Evolutionary conservation across 2,113 vertebrate genomes (phyloP).

Genomic region (Percina caprodes): DNA sequence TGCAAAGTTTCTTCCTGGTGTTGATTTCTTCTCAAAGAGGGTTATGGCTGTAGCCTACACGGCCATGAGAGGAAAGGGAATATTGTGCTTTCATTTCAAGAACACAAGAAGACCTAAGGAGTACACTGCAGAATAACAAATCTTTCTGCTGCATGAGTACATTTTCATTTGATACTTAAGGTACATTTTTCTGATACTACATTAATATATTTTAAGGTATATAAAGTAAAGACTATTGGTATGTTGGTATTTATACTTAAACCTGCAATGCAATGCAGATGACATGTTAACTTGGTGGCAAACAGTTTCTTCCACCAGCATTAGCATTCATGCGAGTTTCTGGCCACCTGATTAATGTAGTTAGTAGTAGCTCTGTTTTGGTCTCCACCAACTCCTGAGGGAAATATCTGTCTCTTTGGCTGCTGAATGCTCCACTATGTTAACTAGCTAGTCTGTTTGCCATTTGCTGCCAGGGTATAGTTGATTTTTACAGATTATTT

Average conservation of each 20-base stretch:
- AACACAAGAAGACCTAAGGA: slow-evolving; percentile 50
- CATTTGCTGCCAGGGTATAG: neutral
- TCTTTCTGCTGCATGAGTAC: neutral
- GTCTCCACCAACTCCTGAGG: neutral
- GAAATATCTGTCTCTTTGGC: neutral
- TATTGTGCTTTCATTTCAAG: slow-evolving; percentile 54
- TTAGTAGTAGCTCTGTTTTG: neutral
- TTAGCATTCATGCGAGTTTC: neutral
- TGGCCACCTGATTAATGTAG: neutral
- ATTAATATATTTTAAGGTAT: neutral
- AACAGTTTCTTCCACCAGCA: neutral
- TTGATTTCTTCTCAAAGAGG: slow-evolving; percentile 75
- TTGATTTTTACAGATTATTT: neutral
- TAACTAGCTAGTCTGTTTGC: neutral
- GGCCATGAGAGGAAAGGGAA: slow-evolving; percentile 65
- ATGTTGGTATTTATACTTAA: neutral
- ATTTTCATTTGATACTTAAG: neutral
- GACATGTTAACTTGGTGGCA: neutral
- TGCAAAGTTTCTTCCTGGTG: slow-evolving; percentile 72
- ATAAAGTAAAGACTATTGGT: neutral
- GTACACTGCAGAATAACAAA: slow-evolving; percentile 11
- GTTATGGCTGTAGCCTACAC: slow-evolving; percentile 45
- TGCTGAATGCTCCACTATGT: neutral
- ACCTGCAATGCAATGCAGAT: neutral
- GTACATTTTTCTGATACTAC: neutral